Evolutionary conservation across 2,888 invertebrate genomes (phyloP), one percentile per base, ranked within the genome.

Genomic region (Selenia dentaria): DNA sequence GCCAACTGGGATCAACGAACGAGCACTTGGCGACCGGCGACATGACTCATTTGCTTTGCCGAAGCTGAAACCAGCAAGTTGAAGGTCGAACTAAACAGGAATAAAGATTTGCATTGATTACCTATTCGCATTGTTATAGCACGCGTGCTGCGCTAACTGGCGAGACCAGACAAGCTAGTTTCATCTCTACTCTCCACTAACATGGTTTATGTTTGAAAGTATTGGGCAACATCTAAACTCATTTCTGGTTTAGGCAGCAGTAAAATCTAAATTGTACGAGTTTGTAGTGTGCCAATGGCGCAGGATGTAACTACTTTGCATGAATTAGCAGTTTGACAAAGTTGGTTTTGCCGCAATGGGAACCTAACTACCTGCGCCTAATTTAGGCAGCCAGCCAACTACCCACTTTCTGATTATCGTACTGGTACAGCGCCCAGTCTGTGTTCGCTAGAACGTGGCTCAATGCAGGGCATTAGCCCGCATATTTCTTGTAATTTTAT

Each of bases 31-130:
- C 51, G 58, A 54, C 58, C 34, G 37, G 16, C 40, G 36, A 54
- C 56, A 48, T 70, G 70, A 70, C 24, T 70, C 66, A 70, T 61
- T 60, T 60, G 54, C 59, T 61, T 61, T 60, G 54, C 60, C 57
- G 58, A 52, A 60, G 57, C 40, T 41, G 14, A 40, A 46, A 59
- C 52, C 38, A 37, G 34, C 39, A 31, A 41, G 57, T 64, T 70
- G 67, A 71, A 74, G 71, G 71, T 62, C 65, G 53, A 13, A 33
- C 31, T 39, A 25, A 11, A 39, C 37, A 38, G 41, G 57, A 59
- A 64, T 61, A 53, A 43, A 55, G 46, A 68, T 67, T 68, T 59
- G 60, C 63, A 64, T 67, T 65, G 64, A 69, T 70, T 61, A 61
- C 57, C 33, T 47, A 69, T 74, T 72, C 62, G 63, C 63, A 69